Base-by-base conservation (phyloP, 2,113 vertebrate genomes). In the Alaudala cheleensis region DNA sequence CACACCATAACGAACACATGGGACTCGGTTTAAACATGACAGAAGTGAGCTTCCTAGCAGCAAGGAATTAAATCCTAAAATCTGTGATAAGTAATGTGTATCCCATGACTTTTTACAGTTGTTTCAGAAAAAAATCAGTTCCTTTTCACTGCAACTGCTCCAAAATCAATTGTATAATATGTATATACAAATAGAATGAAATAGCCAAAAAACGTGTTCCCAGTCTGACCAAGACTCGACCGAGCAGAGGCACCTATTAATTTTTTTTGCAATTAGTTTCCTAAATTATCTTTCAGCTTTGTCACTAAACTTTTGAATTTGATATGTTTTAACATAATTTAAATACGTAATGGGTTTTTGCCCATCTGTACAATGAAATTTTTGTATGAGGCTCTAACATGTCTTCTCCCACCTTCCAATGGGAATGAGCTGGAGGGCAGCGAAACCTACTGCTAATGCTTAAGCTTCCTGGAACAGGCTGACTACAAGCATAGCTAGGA, bases 391-490 rank as follows among this genome's bases (percentile, higher is more conserved):
- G 17, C 28, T 81, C 26, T n/a, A 71, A 72, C 14, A 28, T 57
- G n/a, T 66, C 21, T 22, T 57, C 50, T 90, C 40, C 24, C 14
- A 45, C 26, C 47, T 86, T 90, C 44, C 44, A 58, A 2, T 4
- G 54, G 21, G 11, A 54, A 77, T 50, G 45, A 80, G 21, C 1
- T 3, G 16, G 40, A 77, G 84, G 18, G 70, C 57, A 96, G 64
- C 15, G 95, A 93, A 93, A 89, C 64, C 54, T 80, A 62, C 81
- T 60, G 73, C 74, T 96, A 92, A 94, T 82, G 91, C 81, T 95
- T 93, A 95, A 96, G 90, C 65, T 95, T 97, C 96, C 92, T 74
- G 77, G 93, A 96, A 94, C 84, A 96, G 88, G 67, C 71, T 94
- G 80, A 90, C 94, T 93, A 74, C 22, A 50, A 96, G 89, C 85